Evolutionary conservation across 1,140 invertebrate species (phyloP).

Genomic region (Drosophila elegans): DNA sequence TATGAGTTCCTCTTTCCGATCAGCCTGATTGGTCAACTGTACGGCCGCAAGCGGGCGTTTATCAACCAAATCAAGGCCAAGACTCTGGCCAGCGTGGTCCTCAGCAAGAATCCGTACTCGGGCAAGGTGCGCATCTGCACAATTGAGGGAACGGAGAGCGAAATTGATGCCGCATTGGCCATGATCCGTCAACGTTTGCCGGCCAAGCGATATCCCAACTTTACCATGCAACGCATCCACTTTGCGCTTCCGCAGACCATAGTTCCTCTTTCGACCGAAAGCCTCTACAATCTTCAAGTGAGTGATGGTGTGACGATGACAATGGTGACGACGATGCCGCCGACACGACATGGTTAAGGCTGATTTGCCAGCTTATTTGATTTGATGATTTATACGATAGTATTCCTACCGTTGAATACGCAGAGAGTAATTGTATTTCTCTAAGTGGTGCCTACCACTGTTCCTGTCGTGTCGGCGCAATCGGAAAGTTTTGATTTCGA

Average conservation of each 20-base stretch:
- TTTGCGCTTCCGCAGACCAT: slow-evolving; percentile 86
- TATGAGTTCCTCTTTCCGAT: slow-evolving; percentile 94
- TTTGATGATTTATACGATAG: slow-evolving; percentile 11
- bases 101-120: slow-evolving; percentile 91
- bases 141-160: slow-evolving; percentile 91
- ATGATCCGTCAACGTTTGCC: slow-evolving; percentile 95
- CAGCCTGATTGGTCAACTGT: slow-evolving; percentile 92
- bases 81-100: slow-evolving; percentile 91
- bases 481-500: slow-evolving; percentile 1
- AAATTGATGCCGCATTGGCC: slow-evolving; percentile 92
- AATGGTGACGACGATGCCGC: slow-evolving; percentile 5
- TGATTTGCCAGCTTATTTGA: slow-evolving; percentile 2
- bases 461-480: slow-evolving; percentile 30
- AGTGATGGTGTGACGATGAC: slow-evolving; percentile 39
- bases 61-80: slow-evolving; percentile 92
- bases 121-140: slow-evolving; percentile 92
- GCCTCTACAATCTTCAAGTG: slow-evolving; percentile 74
- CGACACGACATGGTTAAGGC: slow-evolving; percentile 18
- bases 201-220: slow-evolving; percentile 90
- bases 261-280: slow-evolving; percentile 79
- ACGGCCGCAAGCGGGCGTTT: slow-evolving; percentile 93
- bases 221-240: slow-evolving; percentile 92
- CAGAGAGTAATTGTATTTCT: slow-evolving; percentile 16
- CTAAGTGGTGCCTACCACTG: slow-evolving; percentile 18
- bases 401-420: slow-evolving; percentile 23